Evolutionary conservation across 2,113 vertebrate genomes (phyloP), one percentile per base, ranked within the genome.

Genomic region (Zosterops borbonicus): DNA sequence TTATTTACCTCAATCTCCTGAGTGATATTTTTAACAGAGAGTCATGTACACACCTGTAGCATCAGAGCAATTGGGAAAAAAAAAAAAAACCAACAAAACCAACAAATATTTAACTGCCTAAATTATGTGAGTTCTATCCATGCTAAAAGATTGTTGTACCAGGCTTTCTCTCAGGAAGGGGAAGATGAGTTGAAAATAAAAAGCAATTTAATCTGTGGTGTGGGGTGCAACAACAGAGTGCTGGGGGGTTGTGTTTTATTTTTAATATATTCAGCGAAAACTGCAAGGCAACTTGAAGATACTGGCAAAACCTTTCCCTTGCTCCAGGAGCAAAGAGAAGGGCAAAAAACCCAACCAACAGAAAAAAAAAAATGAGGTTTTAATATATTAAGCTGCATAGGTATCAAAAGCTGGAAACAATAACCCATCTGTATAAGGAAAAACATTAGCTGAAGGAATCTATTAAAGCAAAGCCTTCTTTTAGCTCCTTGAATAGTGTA

Each of bases 401-500:
- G 69, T 90, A 58, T 94, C 52, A 92, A 87, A 90, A 94, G 62
- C 81, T 96, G 91, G 93, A 96, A 97, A 97, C 84, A 97, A 97
- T 97, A 96, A 97, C 52, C 89, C 79, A 91, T 91, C 75, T 96
- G 87, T 96, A 96, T 83, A 88, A 94, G 83, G 77, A 59, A 97
- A 91, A 96, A 88, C 37, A 85, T 89, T 89, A 96, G 70, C 91
- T 89, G 91, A 95, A 95, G 93, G 93, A 96, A 96, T 63, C 91
- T 89, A 95, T 97, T 97, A 95, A 89, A 96, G 86, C 39, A 94
- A 95, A 97, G 84, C 53, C 75, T 87, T 81, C 81, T 90, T 94
- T 97, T 93, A 96, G 94, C 92, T 96, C 87, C 89, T 87, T 94
- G 90, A 95, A 94, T 86, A 96, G 87, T 91, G 83, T 96, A 97